Evolutionary conservation across 1,140 invertebrate genomes (phyloP).

Genomic region (Cyclina sinensis): DNA sequence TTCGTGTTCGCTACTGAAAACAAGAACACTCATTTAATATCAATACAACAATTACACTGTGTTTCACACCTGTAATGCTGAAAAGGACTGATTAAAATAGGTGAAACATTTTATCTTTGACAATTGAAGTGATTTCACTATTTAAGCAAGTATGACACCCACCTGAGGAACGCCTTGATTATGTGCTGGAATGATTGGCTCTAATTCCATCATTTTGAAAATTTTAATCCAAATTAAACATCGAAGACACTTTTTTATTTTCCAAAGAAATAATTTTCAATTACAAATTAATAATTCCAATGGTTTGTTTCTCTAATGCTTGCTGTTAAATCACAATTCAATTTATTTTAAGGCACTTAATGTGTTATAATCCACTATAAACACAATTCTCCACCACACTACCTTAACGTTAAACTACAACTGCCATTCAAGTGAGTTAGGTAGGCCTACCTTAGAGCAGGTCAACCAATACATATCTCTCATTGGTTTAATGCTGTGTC

Average conservation of each 20-base stretch:
- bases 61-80: too few relatives aligned
- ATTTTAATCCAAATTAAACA: conserved; percentile 61
- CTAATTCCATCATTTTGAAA: conserved; percentile 81
- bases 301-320: not conserved
- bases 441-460: conserved; percentile 52
- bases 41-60: too few relatives aligned
- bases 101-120: not conserved
- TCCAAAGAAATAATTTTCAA: not conserved
- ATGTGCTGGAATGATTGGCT: conserved; percentile 68
- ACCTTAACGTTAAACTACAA: conserved; percentile 35
- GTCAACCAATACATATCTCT: conserved; percentile 62
- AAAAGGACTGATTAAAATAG: not conserved
- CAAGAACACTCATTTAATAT: too few relatives aligned
- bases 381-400: conserved; percentile 23
- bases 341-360: conserved; percentile 27
- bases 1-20: too few relatives aligned
- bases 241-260: conserved; percentile 16
- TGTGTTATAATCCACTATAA: conserved; percentile 32
- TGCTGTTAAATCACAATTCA: not conserved
- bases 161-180: conserved; percentile 73
- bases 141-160: conserved; percentile 62
- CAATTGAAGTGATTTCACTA: too few relatives aligned
- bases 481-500: conserved; percentile 64
- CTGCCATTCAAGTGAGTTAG: conserved; percentile 57
- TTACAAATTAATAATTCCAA: not conserved